These are phyloP conservation scores for Dasyornis broadbenti DNA, from an alignment of 2,113 vertebrate species.

Conservation along the genomic window DNA sequence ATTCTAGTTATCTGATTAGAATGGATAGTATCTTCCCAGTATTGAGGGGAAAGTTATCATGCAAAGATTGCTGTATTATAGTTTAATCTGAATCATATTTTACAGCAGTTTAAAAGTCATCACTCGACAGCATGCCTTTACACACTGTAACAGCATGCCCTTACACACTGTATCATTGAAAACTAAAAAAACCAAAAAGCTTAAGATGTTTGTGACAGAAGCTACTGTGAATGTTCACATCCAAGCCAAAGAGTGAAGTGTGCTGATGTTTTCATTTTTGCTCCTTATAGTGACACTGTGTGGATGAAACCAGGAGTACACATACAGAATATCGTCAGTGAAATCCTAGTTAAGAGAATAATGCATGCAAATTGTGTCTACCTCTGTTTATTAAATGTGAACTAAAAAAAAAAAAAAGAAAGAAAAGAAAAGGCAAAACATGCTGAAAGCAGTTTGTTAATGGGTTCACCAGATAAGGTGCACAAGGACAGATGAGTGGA, in stretches of 20 bases:
- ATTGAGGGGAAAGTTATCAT: background rate
- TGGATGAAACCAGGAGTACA: slow-evolving; percentile 74
- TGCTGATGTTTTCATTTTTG: slow-evolving; percentile 46
- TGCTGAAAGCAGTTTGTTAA: background rate
- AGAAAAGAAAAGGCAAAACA: background rate
- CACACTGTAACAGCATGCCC: background rate
- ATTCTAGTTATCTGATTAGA: background rate
- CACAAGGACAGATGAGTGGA: rapidly evolving
- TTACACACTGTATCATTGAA: background rate
- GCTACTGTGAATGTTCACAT: background rate
- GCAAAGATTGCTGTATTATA: background rate
- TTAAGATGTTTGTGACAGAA: background rate
- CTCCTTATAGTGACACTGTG: slow-evolving; percentile 77
- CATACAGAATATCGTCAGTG: background rate
- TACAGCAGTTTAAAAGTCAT: slow-evolving; percentile 36
- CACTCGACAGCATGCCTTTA: background rate
- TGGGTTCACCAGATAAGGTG: background rate
- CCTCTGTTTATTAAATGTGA: background rate
- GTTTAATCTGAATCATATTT: slow-evolving; percentile 7
- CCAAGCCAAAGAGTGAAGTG: slow-evolving; percentile 20
- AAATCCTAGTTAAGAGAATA: background rate
- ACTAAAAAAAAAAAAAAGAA: background rate
- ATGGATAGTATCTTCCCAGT: background rate
- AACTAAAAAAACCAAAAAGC: background rate
- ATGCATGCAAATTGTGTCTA: background rate